A percentile compares a stretch with the other conserved stretches of the same genome.
Conservation (phyloP, 2,888 invertebrate species). For the Dasypogon diadema region DNA sequence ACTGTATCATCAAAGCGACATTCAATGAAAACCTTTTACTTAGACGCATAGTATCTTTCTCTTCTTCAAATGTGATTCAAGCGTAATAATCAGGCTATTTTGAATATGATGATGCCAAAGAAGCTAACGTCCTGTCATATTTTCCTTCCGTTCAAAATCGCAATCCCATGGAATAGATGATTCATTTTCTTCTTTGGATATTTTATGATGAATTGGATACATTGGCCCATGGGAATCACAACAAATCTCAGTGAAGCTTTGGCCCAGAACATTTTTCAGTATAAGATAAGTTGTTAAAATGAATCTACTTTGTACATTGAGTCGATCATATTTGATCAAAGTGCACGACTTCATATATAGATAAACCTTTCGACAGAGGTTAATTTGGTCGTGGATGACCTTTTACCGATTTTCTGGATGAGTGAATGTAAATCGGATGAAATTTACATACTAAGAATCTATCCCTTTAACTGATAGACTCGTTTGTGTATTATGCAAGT, state of each 20-base stretch:
- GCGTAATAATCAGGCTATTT: no score
- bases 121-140: no score
- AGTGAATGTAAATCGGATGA: not conserved
- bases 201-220: not conserved
- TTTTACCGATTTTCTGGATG: not conserved
- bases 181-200: not conserved
- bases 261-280: not conserved
- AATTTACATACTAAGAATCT: no score
- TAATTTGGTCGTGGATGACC: conserved; percentile 3
- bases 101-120: no score
- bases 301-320: not conserved
- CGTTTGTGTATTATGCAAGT: no score
- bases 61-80: no score
- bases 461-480: no score
- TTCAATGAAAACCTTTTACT: no score
- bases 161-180: not conserved
- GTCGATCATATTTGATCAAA: not conserved
- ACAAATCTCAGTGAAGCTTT: not conserved
- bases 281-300: not conserved
- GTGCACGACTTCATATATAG: not conserved
- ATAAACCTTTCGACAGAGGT: not conserved
- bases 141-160: no score
- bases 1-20: no score
- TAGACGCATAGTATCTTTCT: no score
- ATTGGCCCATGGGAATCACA: not conserved